A percentile compares a stretch with the other conserved stretches of the same genome.
Evolutionary conservation across 2,113 vertebrate species (phyloP).

Genomic region (Cisticola juncidis): DNA sequence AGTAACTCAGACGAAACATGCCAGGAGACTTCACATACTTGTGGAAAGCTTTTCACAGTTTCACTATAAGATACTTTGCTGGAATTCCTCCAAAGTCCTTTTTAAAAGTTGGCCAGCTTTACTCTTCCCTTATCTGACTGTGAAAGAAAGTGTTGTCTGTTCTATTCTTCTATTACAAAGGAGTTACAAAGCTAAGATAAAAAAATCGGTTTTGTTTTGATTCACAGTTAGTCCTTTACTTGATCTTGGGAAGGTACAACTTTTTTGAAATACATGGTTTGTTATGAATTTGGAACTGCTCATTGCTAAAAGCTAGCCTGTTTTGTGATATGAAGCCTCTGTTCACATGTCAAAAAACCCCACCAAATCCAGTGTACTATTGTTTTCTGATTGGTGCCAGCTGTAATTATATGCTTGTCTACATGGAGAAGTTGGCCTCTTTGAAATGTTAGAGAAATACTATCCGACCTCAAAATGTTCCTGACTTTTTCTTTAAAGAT

Average conservation of each 20-base stretch:
- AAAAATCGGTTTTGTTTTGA: not conserved
- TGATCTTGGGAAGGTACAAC: not conserved
- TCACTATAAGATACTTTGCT: not conserved
- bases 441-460: not conserved
- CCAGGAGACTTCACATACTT: not conserved
- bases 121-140: not conserved
- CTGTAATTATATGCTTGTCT: not conserved
- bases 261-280: not conserved
- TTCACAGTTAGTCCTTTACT: not conserved
- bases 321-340: not conserved
- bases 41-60: not conserved
- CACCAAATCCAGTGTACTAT: not conserved
- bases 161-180: not conserved
- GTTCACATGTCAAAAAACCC: not conserved
- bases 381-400: not conserved
- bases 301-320: not conserved
- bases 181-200: not conserved
- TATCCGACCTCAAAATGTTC: not conserved
- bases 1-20: rapidly evolving
- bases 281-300: not conserved
- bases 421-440: not conserved
- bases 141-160: not conserved
- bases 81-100: not conserved
- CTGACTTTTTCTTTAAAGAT: not conserved
- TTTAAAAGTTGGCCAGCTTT: not conserved